Conservation (phyloP, 2,888 invertebrate genomes). For the Dasysyrphus tricinctus region DNA sequence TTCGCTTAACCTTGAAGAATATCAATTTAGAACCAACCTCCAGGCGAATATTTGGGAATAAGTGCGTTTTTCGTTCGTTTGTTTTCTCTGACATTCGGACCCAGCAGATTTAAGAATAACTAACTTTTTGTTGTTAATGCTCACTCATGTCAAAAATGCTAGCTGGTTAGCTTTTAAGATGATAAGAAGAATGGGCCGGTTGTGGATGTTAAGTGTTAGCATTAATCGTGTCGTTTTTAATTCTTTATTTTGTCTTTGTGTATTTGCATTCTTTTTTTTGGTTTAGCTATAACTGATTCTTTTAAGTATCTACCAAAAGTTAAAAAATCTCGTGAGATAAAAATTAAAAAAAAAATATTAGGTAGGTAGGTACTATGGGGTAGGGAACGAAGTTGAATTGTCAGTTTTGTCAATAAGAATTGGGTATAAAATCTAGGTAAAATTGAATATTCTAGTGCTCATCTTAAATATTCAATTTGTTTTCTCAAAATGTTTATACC, state of each 20-base stretch:
- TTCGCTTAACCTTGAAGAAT: constrained; percentile 73
- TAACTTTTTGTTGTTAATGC: constrained; percentile 25
- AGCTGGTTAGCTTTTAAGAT: constrained; percentile 7
- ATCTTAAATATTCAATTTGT: too few relatives aligned
- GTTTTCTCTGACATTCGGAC: constrained; percentile 53
- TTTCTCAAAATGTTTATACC: too few relatives aligned
- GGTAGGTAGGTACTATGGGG: too few relatives aligned
- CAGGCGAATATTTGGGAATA: constrained; percentile 62
- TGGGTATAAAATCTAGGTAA: too few relatives aligned
- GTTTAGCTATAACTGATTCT: too few relatives aligned
- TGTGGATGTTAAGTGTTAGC: constrained; percentile 38
- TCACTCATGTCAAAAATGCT: constrained; percentile 26
- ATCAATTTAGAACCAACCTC: constrained; percentile 71
- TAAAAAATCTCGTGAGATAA: neutral
- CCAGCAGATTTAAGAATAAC: constrained; percentile 18
- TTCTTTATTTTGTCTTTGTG: neutral
- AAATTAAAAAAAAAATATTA: neutral
- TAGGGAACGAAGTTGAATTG: too few relatives aligned
- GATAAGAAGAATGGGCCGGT: constrained; percentile 65
- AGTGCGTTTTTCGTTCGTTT: constrained; percentile 51
- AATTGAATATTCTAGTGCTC: too few relatives aligned
- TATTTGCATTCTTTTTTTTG: neutral
- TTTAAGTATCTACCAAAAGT: neutral
- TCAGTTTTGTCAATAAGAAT: too few relatives aligned
- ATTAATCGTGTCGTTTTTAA: constrained; percentile 4